Evolutionary conservation across 2,888 invertebrate species (phyloP).

Genomic region (Creontiades dilutus): DNA sequence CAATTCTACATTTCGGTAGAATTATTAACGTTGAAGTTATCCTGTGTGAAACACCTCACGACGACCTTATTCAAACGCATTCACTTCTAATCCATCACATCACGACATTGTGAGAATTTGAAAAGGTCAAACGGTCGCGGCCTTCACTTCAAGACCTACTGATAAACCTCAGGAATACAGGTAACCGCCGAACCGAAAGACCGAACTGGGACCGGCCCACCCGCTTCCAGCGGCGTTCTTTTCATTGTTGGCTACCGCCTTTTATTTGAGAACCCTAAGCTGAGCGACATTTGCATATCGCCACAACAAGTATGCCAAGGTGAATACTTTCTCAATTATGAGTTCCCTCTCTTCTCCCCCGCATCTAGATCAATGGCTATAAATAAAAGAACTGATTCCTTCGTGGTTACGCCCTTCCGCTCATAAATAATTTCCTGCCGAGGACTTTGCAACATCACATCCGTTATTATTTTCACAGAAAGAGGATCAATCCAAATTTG

Average conservation of each 20-base stretch:
- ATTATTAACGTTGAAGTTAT: background rate
- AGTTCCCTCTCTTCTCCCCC: constrained; percentile 21
- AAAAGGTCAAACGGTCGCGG: background rate
- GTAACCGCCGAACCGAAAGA: background rate
- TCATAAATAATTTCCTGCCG: constrained; percentile 43
- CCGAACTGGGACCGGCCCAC: constrained; percentile 9
- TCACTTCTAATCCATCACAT: background rate
- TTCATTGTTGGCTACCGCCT: constrained; percentile 46
- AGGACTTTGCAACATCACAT: background rate
- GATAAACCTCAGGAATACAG: background rate
- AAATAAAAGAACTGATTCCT: constrained; percentile 45
- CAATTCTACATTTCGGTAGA: background rate
- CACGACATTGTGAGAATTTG: constrained; percentile 5
- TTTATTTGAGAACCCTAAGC: background rate
- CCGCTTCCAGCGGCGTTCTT: background rate
- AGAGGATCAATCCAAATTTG: no score
- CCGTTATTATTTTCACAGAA: no score
- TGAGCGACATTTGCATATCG: constrained; percentile 49
- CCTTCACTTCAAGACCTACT: background rate
- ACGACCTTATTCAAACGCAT: background rate
- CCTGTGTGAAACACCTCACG: background rate
- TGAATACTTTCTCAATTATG: constrained; percentile 62
- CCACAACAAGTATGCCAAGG: constrained; percentile 57
- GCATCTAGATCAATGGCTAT: constrained; percentile 50
- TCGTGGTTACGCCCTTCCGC: constrained; percentile 43